Conservation (phyloP, 2,113 vertebrate genomes). For the Perognathus longimembris region DNA sequence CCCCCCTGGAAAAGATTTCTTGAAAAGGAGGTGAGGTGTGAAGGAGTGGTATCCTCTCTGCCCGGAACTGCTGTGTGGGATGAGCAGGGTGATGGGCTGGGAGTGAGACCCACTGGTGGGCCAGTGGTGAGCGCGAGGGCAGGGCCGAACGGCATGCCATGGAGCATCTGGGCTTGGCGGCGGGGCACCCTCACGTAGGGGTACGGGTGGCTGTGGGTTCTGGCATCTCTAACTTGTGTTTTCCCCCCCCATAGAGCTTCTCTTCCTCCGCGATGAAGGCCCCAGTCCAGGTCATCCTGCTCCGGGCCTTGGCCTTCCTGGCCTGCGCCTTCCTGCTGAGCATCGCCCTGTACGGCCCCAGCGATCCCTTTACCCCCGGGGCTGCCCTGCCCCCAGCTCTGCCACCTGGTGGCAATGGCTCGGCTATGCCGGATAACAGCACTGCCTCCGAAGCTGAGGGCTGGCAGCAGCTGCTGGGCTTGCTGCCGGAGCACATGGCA, state of each 20-base stretch:
- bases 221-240: background rate
- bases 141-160: no score
- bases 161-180: background rate
- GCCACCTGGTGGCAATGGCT: conserved; percentile 30
- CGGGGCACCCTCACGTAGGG: accelerated
- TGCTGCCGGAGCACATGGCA: conserved; percentile 86
- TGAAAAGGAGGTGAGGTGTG: no score
- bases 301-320: conserved; percentile 92
- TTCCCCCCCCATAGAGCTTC: conserved; percentile 85
- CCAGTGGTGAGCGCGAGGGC: no score
- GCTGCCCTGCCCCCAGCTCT: conserved; percentile 55
- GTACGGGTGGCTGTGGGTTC: accelerated
- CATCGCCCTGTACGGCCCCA: conserved; percentile 83
- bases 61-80: background rate
- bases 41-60: background rate
- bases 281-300: conserved; percentile 90
- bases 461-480: conserved; percentile 88
- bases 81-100: background rate
- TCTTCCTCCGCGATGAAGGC: conserved; percentile 83
- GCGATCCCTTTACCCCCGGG: conserved; percentile 65
- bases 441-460: background rate
- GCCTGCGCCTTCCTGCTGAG: conserved; percentile 90
- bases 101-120: no score
- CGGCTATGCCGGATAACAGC: background rate
- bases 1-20: background rate